A percentile compares a stretch with the other conserved stretches of the same genome.
Evolutionary conservation across 1,140 invertebrate genomes (phyloP).

Genomic region (Drosophila pandora): DNA sequence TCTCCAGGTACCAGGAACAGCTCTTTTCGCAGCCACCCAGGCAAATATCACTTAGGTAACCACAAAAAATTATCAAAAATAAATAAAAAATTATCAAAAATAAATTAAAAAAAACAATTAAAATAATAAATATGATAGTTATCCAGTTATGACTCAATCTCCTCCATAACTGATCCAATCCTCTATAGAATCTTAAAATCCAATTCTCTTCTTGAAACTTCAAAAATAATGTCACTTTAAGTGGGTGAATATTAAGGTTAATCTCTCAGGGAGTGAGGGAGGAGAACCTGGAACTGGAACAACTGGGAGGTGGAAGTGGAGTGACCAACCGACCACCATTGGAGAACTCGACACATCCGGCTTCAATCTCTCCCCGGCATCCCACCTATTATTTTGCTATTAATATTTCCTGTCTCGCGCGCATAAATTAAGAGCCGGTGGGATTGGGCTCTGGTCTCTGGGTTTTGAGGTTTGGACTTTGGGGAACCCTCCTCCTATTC

Average conservation of each 20-base stretch:
- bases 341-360: constrained; percentile 49
- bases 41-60: constrained; percentile 84
- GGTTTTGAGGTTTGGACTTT: neutral
- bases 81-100: constrained; percentile 27
- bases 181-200: constrained; percentile 9
- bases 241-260: constrained; percentile 14
- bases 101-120: constrained; percentile 20
- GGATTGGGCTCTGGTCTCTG: constrained; percentile 18
- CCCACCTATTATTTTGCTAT: constrained; percentile 56
- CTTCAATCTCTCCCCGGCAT: constrained; percentile 33
- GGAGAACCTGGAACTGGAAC: no score
- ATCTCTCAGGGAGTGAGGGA: neutral
- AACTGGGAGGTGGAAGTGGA: no score
- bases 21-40: constrained; percentile 82
- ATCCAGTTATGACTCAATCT: neutral
- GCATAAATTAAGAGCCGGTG: constrained; percentile 67
- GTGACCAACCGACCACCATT: constrained; percentile 16
- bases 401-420: constrained; percentile 78
- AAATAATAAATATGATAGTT: neutral
- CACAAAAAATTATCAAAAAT: constrained; percentile 35
- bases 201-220: neutral
- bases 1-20: constrained; percentile 80
- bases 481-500: constrained; percentile 68
- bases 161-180: neutral
- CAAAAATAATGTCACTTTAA: constrained; percentile 17